phyloP scores from a whole-genome alignment of 1,140 invertebrate genomes.

The Ditylenchus dipsaci region DNA sequence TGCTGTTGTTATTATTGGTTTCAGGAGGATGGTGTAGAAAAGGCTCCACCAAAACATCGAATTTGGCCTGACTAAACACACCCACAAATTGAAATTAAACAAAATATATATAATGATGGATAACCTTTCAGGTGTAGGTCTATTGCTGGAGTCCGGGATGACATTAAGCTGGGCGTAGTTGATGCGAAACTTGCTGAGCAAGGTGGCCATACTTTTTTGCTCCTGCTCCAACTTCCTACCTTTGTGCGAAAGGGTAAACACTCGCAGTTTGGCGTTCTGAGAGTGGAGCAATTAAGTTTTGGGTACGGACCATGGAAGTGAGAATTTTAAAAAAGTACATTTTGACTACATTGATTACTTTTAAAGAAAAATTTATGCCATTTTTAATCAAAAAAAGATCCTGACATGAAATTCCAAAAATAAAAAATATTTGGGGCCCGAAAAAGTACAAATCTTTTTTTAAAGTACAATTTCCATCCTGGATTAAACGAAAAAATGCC shows the following conservation, averaged over 20 bases:
- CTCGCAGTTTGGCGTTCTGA: constrained; percentile 76
- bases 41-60: constrained; percentile 39
- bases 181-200: constrained; percentile 90
- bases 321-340: too few species aligned
- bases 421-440: too few species aligned
- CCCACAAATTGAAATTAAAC: neutral
- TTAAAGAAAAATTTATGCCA: too few species aligned
- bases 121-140: constrained; percentile 59
- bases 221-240: constrained; percentile 79
- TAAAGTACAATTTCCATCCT: too few species aligned
- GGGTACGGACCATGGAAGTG: constrained; percentile 6
- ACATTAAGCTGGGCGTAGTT: constrained; percentile 86
- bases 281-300: constrained; percentile 61
- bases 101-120: neutral
- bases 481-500: too few species aligned
- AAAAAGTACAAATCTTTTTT: too few species aligned
- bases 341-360: too few species aligned
- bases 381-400: too few species aligned
- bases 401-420: too few species aligned
- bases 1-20: constrained; percentile 4
- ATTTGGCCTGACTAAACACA: constrained; percentile 39
- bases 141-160: constrained; percentile 71
- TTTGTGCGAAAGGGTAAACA: constrained; percentile 88
- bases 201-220: constrained; percentile 86
- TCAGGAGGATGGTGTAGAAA: constrained; percentile 21